Percentiles rank a stretch among this genome's conserved stretches.
Conservation (phyloP, 2,113 vertebrate genomes). For the Bambusicola thoracicus region DNA sequence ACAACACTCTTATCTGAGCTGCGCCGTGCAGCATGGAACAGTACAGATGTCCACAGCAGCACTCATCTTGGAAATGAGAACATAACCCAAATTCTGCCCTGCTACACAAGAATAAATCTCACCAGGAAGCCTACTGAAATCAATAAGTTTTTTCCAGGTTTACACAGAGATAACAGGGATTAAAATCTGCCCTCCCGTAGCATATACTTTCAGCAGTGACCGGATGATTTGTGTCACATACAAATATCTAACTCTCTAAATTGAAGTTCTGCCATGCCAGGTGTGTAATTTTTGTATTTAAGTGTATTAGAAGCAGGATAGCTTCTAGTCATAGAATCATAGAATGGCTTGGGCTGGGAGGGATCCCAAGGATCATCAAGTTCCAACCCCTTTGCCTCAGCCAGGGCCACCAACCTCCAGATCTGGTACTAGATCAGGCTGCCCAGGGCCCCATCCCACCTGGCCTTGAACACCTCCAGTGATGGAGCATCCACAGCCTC, state of each 20-base stretch:
- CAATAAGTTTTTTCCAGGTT: not conserved
- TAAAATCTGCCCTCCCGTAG: not conserved
- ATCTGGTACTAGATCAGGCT: too few species aligned
- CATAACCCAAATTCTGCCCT: not conserved
- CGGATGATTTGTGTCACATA: not conserved
- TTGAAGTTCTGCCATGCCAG: not conserved
- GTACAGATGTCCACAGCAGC: not conserved
- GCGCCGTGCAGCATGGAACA: not conserved
- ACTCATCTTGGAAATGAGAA: not conserved
- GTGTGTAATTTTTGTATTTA: not conserved
- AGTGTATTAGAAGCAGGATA: not conserved
- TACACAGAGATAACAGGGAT: not conserved
- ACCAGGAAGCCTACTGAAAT: not conserved
- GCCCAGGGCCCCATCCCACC: too few species aligned
- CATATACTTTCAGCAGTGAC: not conserved
- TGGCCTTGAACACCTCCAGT: too few species aligned
- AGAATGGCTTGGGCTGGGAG: too few species aligned
- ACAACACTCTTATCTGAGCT: accelerated
- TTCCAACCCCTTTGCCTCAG: too few species aligned
- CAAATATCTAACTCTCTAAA: not conserved
- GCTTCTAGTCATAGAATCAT: not conserved
- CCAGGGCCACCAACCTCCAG: too few species aligned
- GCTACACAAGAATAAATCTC: not conserved
- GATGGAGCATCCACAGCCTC: too few species aligned
- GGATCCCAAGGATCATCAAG: too few species aligned